Evolutionary conservation across 2,797 vertebrate species (phyloP), one percentile per base, ranked within the genome.

Genomic region (Tapirus indicus): DNA sequence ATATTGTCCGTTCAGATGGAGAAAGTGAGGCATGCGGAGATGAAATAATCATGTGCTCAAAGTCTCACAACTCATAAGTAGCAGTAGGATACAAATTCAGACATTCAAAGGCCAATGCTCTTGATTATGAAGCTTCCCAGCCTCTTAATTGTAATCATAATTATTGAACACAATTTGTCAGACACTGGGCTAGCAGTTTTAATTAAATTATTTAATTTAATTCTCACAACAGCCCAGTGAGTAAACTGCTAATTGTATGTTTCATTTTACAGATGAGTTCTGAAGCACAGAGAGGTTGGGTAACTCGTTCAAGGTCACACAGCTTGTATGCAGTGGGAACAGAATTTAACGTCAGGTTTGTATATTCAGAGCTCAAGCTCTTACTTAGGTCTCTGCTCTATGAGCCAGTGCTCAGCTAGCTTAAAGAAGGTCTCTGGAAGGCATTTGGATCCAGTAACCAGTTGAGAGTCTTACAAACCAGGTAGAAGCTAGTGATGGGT

Each of bases 81-180:
- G 52, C 13, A 91, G 68, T 47, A 96, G 82, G 56, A 91, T 62
- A 95, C 85, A 74, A 92, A 93, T 44, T 88, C 16, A 93, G 35
- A 49, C 44, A 87, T 62, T 94, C 58, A 62, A 88, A 82, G 27
- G 21, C 13, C 35, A 77, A 72, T 85, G 49, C 11, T 75, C 38
- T 71, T 66, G 62, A 85, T 88, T 74, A 89, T 21, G 58, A 95
- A 89, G 38, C 10, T 74, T 89, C n/a, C 56, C 35, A 60, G n/a
- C 8, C 18, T 95, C 49, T 88, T 69, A 52, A 68, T 85, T 58
- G 80, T 87, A 49, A 69, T 82, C 38, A 77, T 71, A 64, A 56
- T 58, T 72, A 92, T 41, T 74, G 64, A 92, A 66, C 27, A 54
- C 25, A 44, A 27, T 44, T 95, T 74, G 41, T 56, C 47, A 91